Evolutionary conservation across 1,140 invertebrate genomes (phyloP), one percentile per base, ranked within the genome.

Genomic region (Drosophila subobscura): DNA sequence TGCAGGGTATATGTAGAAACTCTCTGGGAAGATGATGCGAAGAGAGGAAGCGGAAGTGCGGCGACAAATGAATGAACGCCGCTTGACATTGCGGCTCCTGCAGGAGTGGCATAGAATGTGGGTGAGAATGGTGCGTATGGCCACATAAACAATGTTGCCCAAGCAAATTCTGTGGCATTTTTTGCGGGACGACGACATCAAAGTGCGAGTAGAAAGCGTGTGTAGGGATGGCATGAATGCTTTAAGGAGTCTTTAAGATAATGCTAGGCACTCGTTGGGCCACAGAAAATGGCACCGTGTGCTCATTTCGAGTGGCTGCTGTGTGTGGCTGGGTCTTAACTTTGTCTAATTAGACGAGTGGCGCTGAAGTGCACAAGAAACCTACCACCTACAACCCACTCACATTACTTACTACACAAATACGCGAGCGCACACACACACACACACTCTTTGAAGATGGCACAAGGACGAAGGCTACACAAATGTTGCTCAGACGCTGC

Each of bases 281-380:
- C 55, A 23, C 73, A 67, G 65, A 50, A 64, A 78, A 83, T 77
- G 78, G 55, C 53, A 55, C 47, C 64, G 49, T 40, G 58, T 57
- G 58, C 73, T 67, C 73, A 73, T 74, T 74, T 60, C 56, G 60
- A 60, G 64, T 76, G 68, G 57, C 53, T 64, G 73, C 74, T 67
- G 42, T 49, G 51, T 54, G 56, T 46, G 57, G 52, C 61, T 70
- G 45, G 56, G 72, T 77, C 83, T 83, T 56, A 88, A 83, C 83
- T 79, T 79, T 88, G 83, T 88, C 75, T 88, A 88, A 88, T 88
- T 88, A 83, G 81, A 85, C 83, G 83, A 83, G 83, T 83, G 79
- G 75, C 80, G 65, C 63, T 79, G 66, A 83, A 84, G 79, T 85
- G 66, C 66, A 55, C 72, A 72, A 67, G 57, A 60, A 68, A 57